Conservation (phyloP, 2,888 invertebrate species). For the Autographa pulchrina region DNA sequence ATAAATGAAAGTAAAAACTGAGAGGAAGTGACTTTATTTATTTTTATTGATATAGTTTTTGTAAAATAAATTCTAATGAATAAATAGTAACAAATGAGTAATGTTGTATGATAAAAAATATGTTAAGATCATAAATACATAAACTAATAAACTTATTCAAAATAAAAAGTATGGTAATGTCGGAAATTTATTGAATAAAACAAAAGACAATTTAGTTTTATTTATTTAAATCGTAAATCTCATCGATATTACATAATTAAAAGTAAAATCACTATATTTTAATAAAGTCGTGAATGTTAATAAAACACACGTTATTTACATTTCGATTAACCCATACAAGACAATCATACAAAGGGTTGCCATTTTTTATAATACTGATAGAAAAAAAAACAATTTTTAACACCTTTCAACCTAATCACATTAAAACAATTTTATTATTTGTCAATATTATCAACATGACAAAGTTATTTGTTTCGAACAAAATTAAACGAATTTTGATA, state of each 20-base stretch:
- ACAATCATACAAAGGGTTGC: constrained; percentile 39
- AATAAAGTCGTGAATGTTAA: constrained; percentile 27
- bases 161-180: background rate
- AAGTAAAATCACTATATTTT: constrained; percentile 38
- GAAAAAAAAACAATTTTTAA: background rate
- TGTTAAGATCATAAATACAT: background rate
- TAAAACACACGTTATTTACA: constrained; percentile 51
- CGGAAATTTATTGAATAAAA: constrained; percentile 36
- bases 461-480: background rate
- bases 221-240: constrained; percentile 45
- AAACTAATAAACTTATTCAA: background rate
- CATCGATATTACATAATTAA: constrained; percentile 31
- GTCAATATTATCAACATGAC: constrained; percentile 12
- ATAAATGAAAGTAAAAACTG: background rate
- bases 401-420: background rate
- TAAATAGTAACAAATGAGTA: background rate
- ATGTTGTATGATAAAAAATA: background rate
- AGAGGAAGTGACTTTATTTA: background rate
- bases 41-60: background rate
- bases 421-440: background rate
- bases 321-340: constrained; percentile 33
- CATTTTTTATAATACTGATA: constrained; percentile 18
- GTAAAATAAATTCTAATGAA: background rate
- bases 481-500: background rate
- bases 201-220: constrained; percentile 33